Percentiles rank a stretch among this genome's conserved stretches.
Conservation (phyloP, 1,140 invertebrate genomes). For the Trachymyrmex septentrionalis region DNA sequence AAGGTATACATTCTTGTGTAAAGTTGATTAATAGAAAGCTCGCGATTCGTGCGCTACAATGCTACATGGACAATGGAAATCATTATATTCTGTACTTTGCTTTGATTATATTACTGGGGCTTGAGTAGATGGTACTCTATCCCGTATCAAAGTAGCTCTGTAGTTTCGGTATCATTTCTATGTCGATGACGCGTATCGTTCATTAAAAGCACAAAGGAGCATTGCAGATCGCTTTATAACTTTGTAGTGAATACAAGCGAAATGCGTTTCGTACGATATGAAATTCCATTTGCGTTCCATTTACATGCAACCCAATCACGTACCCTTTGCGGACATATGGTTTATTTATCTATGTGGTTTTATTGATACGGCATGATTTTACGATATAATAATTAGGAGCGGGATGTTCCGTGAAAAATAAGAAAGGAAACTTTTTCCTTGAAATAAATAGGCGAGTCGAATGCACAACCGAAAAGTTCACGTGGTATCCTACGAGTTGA, state of each 20-base stretch:
- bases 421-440: background rate
- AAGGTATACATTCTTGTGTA: constrained; percentile 7
- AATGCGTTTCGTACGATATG: constrained; percentile 19
- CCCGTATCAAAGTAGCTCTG: constrained; percentile 44
- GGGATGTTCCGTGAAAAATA: background rate
- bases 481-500: background rate
- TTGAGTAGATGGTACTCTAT: constrained; percentile 22
- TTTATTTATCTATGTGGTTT: constrained; percentile 11
- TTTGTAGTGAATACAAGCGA: constrained; percentile 39
- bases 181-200: constrained; percentile 56
- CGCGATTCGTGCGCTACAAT: background rate
- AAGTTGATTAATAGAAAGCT: constrained; percentile 40
- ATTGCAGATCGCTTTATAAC: constrained; percentile 44
- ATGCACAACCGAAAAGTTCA: background rate
- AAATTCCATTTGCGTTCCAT: constrained; percentile 33
- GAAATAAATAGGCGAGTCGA: background rate
- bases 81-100: background rate
- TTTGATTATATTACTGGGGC: constrained; percentile 47
- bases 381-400: background rate
- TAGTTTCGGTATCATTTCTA: constrained; percentile 48
- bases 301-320: constrained; percentile 35
- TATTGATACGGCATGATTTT: background rate
- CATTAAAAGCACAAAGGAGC: constrained; percentile 63
- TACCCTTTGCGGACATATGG: background rate
- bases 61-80: constrained; percentile 35